Evolutionary conservation across 30 jellyfish, hydroid and myxozoan species (phyloP).

Genomic region (Cassiopea andromeda): DNA sequence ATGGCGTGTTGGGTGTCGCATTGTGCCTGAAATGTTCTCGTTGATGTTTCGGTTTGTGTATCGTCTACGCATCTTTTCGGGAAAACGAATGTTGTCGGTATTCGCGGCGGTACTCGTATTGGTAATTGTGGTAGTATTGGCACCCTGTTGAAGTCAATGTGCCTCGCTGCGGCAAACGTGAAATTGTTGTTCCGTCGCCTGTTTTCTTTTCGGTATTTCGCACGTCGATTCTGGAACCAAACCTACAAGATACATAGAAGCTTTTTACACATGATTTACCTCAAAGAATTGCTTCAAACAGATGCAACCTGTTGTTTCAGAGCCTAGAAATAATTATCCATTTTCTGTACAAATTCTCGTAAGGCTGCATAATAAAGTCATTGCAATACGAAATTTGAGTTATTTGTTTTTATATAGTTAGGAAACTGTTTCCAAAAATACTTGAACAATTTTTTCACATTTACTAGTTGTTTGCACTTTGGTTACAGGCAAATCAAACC

Average conservation of each 20-base stretch:
- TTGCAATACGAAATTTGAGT: no score
- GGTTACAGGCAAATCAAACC: no score
- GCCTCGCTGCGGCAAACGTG: slow-evolving; percentile 15
- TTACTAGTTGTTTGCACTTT: no score
- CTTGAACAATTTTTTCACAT: no score
- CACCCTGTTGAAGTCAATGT: background rate
- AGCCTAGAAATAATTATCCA: no score
- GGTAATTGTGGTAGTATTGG: background rate
- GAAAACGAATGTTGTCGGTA: background rate
- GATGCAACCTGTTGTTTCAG: no score
- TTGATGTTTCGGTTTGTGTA: background rate
- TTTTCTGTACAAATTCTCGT: no score
- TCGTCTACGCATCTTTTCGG: background rate
- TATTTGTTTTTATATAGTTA: no score
- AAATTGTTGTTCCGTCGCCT: slow-evolving; percentile 30
- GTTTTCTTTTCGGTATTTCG: slow-evolving; percentile 64
- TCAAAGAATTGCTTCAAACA: background rate
- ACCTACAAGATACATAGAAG: slow-evolving; percentile 20
- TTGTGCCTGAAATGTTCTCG: background rate
- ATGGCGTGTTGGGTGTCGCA: background rate
- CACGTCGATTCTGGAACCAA: slow-evolving; percentile 77
- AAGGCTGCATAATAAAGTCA: no score
- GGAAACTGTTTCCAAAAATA: no score
- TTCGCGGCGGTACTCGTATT: background rate
- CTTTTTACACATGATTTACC: background rate